A percentile compares a stretch with the other conserved stretches of the same genome.
These are phyloP conservation scores for Grus americana DNA, from an alignment of 2,113 vertebrate species.

Conservation along the genomic window DNA sequence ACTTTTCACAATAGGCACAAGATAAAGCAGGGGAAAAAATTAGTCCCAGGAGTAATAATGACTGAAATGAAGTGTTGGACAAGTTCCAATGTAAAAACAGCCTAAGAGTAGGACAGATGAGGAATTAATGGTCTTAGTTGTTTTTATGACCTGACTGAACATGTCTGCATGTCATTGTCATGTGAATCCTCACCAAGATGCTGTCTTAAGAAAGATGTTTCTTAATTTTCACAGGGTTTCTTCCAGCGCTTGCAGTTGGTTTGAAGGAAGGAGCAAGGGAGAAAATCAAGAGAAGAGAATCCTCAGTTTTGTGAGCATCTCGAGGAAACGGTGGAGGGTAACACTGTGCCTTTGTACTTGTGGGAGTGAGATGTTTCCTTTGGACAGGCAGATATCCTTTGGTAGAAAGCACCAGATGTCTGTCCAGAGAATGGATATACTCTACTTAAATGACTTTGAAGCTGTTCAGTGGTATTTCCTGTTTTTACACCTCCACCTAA, in stretches of 20 bases:
- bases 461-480: not conserved
- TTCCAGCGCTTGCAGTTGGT: not conserved
- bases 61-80: not conserved
- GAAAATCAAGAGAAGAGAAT: not conserved
- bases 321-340: not conserved
- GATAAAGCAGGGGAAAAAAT: not conserved
- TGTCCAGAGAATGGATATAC: not conserved
- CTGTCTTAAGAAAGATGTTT: not conserved
- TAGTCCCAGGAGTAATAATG: not conserved
- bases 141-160: not conserved
- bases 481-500: not conserved
- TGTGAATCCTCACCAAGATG: not conserved
- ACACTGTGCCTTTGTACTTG: not conserved
- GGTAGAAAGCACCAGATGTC: not conserved
- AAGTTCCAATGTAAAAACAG: not conserved
- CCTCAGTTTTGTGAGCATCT: not conserved
- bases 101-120: not conserved
- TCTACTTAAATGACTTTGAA: not conserved
- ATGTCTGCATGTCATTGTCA: not conserved
- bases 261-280: not conserved
- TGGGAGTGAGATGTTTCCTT: not conserved
- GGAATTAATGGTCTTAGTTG: not conserved
- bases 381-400: not conserved
- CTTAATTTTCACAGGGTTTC: not conserved
- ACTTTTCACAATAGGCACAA: not conserved